These are phyloP conservation scores for Mus spicilegus DNA, from an alignment of 2,113 vertebrate genomes.

Conservation along the genomic window DNA sequence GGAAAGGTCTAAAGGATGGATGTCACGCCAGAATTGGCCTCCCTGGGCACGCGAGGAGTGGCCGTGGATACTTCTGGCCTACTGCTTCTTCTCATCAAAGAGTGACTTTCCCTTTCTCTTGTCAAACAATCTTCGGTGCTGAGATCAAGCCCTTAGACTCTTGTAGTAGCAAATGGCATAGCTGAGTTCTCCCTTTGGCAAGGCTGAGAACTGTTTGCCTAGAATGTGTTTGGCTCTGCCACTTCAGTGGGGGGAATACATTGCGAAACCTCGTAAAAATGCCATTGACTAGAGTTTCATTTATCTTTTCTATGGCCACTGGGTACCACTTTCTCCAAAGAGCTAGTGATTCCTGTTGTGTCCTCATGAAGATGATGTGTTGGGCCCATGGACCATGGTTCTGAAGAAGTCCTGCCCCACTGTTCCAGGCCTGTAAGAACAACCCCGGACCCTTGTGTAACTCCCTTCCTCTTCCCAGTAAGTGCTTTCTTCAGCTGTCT, in stretches of 20 bases:
- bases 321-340: neutral
- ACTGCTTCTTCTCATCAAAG: neutral
- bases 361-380: neutral
- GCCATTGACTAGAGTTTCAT: neutral
- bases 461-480: neutral
- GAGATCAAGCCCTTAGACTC: neutral
- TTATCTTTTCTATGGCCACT: neutral
- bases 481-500: neutral
- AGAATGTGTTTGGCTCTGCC: neutral
- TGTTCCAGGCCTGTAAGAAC: neutral
- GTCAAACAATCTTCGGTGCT: neutral
- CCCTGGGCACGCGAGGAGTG: accelerated
- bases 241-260: neutral
- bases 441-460: neutral
- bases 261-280: neutral
- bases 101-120: neutral
- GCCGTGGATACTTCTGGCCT: neutral
- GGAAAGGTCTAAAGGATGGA: neutral
- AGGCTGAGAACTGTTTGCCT: neutral
- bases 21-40: neutral
- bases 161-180: neutral
- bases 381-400: neutral
- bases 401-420: neutral
- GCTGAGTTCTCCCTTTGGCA: neutral
- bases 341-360: neutral